phyloP scores from a whole-genome alignment of 2,113 vertebrate species.

The Labrus mixtus region DNA sequence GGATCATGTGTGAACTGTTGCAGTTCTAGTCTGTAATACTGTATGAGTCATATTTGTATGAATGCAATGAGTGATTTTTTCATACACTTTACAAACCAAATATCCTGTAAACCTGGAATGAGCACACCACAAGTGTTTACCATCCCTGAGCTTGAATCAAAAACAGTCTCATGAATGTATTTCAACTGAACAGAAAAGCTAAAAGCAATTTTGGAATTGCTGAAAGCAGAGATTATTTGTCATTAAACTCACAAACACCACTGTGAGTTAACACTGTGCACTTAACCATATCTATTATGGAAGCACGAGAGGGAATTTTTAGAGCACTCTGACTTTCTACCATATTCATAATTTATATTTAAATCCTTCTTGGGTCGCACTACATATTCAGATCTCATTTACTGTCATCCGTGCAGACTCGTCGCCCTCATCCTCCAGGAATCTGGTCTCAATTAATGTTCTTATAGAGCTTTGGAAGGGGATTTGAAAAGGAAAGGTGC shows the following conservation, averaged over 20 bases:
- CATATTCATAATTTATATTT: constrained; percentile 93
- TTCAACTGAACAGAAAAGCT: neutral
- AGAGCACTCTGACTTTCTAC: constrained; percentile 85
- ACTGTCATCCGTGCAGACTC: constrained; percentile 67
- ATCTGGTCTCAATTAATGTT: constrained; percentile 80
- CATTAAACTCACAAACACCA: constrained; percentile 85
- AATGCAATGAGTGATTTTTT: neutral
- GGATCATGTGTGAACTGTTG: too few species aligned
- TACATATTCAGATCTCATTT: constrained; percentile 87
- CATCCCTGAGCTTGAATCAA: neutral
- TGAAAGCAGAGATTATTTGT: constrained; percentile 80
- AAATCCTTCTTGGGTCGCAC: constrained; percentile 80
- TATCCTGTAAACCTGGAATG: too few species aligned
- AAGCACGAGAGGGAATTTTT: constrained; percentile 89
- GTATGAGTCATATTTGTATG: neutral
- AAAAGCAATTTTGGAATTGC: neutral
- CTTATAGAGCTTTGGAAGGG: constrained; percentile 75
- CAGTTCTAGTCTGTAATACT: too few species aligned
- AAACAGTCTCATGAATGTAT: neutral
- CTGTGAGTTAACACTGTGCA: constrained; percentile 84
- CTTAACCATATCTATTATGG: constrained; percentile 94
- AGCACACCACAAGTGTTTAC: too few species aligned
- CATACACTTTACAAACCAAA: neutral
- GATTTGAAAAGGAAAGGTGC: constrained; percentile 77
- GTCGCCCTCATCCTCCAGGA: constrained; percentile 78